Evolutionary conservation across 2,888 invertebrate genomes (phyloP).

Genomic region (Nephrotoma guestfalica): DNA sequence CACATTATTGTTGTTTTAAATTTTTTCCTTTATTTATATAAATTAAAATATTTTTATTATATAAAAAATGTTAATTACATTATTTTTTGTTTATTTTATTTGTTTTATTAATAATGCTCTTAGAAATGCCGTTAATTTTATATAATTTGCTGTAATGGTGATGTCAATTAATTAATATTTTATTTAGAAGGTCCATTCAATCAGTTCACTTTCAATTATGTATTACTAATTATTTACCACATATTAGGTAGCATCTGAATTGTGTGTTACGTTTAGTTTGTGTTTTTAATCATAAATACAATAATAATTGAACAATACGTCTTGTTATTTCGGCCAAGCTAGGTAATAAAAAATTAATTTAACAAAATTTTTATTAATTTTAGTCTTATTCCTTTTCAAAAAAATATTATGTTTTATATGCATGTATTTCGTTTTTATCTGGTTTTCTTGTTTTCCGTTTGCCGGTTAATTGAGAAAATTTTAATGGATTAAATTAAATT

Average conservation of each 20-base stretch:
- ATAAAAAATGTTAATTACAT: conserved; percentile 1
- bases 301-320: not conserved
- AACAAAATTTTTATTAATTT: not conserved
- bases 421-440: not conserved
- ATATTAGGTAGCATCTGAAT: not conserved
- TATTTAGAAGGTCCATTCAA: not conserved
- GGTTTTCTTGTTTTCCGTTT: not conserved
- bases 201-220: not conserved
- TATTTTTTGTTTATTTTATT: not conserved
- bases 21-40: not conserved
- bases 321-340: not conserved
- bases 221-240: not conserved
- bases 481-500: not conserved
- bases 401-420: not conserved
- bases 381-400: not conserved
- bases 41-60: conserved; percentile 1
- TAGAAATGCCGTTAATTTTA: not conserved
- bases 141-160: not conserved
- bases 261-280: not conserved
- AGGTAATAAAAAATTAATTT: not conserved
- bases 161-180: not conserved
- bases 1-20: not conserved
- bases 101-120: not conserved
- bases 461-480: not conserved
- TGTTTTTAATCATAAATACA: not conserved